These are phyloP conservation scores for Paradisaea rubra DNA, from an alignment of 2,113 vertebrate genomes.

Conservation along the genomic window DNA sequence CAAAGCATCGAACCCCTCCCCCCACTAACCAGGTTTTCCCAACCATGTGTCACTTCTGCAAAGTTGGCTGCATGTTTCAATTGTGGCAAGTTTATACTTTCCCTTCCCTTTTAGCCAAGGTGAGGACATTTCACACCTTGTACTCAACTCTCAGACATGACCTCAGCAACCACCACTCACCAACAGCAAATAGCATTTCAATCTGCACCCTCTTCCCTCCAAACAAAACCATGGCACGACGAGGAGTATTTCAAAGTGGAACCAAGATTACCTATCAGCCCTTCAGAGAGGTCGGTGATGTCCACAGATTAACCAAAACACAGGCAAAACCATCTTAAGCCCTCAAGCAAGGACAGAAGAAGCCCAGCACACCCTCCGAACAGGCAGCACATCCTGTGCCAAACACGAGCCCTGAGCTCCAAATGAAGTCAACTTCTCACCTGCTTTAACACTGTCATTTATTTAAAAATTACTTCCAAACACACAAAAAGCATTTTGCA, in stretches of 20 bases:
- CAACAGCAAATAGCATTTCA: neutral
- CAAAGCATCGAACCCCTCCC: neutral
- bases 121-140: neutral
- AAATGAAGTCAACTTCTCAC: neutral
- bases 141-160: rapidly evolving
- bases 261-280: neutral
- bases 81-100: neutral
- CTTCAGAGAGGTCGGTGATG: neutral
- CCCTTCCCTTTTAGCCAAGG: neutral
- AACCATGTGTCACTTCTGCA: neutral
- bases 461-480: neutral
- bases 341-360: neutral
- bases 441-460: neutral
- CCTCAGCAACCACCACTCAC: neutral
- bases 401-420: neutral
- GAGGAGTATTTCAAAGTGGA: neutral
- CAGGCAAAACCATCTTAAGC: neutral
- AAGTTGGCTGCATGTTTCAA: rapidly evolving
- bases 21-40: neutral
- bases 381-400: neutral
- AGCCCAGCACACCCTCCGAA: neutral
- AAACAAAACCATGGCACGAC: rapidly evolving
- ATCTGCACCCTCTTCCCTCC: neutral
- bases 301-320: neutral
- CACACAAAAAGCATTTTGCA: neutral